These are phyloP conservation scores for Cheumatopsyche charites DNA, from an alignment of 1,140 invertebrate species.

Conservation along the genomic window DNA sequence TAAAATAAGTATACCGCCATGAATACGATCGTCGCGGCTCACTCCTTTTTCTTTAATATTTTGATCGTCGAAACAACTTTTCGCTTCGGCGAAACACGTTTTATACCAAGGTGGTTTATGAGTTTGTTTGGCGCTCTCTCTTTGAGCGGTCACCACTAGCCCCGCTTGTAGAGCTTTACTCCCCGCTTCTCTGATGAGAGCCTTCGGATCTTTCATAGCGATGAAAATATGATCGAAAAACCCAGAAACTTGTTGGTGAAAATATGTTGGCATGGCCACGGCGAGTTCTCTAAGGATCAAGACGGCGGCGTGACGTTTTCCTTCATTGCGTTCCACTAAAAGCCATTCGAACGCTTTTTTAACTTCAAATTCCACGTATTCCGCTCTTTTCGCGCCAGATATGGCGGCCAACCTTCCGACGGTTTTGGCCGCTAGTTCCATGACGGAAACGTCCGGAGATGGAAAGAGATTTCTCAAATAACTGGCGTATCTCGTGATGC, in stretches of 20 bases:
- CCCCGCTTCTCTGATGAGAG: slow-evolving; percentile 89
- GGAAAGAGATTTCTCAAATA: slow-evolving; percentile 89
- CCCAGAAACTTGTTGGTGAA: slow-evolving; percentile 95
- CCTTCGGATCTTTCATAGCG: slow-evolving; percentile 90
- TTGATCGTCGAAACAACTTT: slow-evolving; percentile 77
- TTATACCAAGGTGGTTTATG: slow-evolving; percentile 90
- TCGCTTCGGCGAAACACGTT: slow-evolving; percentile 90
- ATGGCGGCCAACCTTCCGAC: slow-evolving; percentile 89
- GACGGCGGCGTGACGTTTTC: slow-evolving; percentile 89
- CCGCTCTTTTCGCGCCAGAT: slow-evolving; percentile 90
- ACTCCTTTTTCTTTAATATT: slow-evolving; percentile 76
- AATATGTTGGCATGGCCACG: slow-evolving; percentile 95
- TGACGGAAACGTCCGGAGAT: slow-evolving; percentile 88
- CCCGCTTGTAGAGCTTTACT: slow-evolving; percentile 92
- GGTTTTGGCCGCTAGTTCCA: slow-evolving; percentile 95
- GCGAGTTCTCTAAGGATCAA: slow-evolving; percentile 93
- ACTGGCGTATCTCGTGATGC: slow-evolving; percentile 91
- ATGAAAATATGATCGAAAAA: slow-evolving; percentile 97
- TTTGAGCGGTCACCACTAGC: slow-evolving; percentile 90
- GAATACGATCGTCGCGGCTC: slow-evolving; percentile 87
- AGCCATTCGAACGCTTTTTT: slow-evolving; percentile 95
- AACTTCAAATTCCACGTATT: slow-evolving; percentile 96
- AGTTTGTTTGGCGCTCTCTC: slow-evolving; percentile 89
- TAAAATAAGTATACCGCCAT: slow-evolving; percentile 90
- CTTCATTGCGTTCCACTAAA: slow-evolving; percentile 85